phyloP scores from a whole-genome alignment of 2,888 invertebrate species.

The Oscheius sp. region DNA sequence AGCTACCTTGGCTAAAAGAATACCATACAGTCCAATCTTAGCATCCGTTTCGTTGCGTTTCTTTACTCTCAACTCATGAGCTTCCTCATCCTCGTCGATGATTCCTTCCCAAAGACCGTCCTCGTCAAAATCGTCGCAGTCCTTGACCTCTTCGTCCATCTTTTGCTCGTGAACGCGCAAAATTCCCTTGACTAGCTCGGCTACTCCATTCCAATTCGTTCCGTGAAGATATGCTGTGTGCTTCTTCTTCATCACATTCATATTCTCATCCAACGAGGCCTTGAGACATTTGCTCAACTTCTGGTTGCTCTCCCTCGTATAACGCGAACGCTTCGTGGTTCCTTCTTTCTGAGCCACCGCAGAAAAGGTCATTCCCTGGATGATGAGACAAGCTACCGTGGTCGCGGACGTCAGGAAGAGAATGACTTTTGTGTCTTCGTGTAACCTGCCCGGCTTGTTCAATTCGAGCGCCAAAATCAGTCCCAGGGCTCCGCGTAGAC shows the following conservation, averaged over 20 bases:
- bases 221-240: constrained; percentile 20
- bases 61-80: background rate
- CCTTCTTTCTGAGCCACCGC: constrained; percentile 41
- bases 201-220: constrained; percentile 11
- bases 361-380: constrained; percentile 45
- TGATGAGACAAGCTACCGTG: constrained; percentile 41
- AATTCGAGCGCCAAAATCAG: constrained; percentile 79
- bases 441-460: constrained; percentile 25
- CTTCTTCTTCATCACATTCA: constrained; percentile 1
- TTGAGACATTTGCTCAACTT: constrained; percentile 15
- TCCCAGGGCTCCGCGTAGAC: constrained; percentile 79
- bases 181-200: constrained; percentile 9
- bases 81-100: constrained; percentile 5
- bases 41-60: constrained; percentile 31
- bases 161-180: background rate
- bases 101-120: constrained; percentile 24
- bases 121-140: constrained; percentile 22
- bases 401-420: constrained; percentile 40
- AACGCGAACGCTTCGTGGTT: constrained; percentile 42
- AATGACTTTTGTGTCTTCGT: constrained; percentile 29
- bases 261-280: constrained; percentile 2
- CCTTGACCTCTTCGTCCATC: constrained; percentile 5
- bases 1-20: constrained; percentile 44
- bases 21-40: constrained; percentile 39
- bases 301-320: constrained; percentile 26